These are phyloP conservation scores for Drosophila helvetica DNA, from an alignment of 2,888 invertebrate species.

Conservation along the genomic window DNA sequence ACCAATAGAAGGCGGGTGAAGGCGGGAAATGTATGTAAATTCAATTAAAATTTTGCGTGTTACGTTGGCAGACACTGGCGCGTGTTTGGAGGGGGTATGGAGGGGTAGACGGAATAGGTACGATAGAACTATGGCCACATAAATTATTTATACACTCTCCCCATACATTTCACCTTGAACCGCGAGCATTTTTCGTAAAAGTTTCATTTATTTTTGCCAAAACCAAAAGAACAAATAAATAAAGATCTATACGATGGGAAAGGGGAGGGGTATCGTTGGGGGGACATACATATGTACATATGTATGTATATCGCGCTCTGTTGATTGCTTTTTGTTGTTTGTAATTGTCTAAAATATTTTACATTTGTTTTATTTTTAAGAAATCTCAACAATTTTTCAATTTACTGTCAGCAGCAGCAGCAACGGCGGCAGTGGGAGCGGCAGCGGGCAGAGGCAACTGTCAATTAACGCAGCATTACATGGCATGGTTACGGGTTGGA, in stretches of 20 bases:
- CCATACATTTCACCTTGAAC: conserved; percentile 62
- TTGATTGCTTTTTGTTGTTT: conserved; percentile 43
- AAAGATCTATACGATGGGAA: conserved; percentile 18
- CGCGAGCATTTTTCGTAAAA: conserved; percentile 53
- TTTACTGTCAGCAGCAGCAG: conserved; percentile 63
- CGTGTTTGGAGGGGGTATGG: conserved; percentile 31
- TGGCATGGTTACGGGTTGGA: conserved; percentile 41
- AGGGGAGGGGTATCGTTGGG: neutral
- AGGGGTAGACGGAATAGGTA: conserved; percentile 16
- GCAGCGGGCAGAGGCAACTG: conserved; percentile 49
- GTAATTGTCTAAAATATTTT: conserved; percentile 40
- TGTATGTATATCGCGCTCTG: conserved; percentile 1
- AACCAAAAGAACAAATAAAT: conserved; percentile 45
- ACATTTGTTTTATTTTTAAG: conserved; percentile 45
- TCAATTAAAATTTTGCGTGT: conserved; percentile 76
- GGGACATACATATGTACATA: neutral
- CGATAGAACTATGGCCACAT: conserved; percentile 31
- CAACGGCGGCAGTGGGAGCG: conserved; percentile 15
- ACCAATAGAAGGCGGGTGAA: neutral
- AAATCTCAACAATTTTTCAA: conserved; percentile 75
- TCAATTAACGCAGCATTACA: conserved; percentile 67
- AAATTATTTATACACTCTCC: conserved; percentile 51
- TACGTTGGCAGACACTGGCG: conserved; percentile 53
- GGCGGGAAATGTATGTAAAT: conserved; percentile 64
- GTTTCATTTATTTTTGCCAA: conserved; percentile 47